A percentile compares a stretch with the other conserved stretches of the same genome.
Evolutionary conservation across 1,140 invertebrate species (phyloP).

Genomic region (Drosophila lacteicornis): DNA sequence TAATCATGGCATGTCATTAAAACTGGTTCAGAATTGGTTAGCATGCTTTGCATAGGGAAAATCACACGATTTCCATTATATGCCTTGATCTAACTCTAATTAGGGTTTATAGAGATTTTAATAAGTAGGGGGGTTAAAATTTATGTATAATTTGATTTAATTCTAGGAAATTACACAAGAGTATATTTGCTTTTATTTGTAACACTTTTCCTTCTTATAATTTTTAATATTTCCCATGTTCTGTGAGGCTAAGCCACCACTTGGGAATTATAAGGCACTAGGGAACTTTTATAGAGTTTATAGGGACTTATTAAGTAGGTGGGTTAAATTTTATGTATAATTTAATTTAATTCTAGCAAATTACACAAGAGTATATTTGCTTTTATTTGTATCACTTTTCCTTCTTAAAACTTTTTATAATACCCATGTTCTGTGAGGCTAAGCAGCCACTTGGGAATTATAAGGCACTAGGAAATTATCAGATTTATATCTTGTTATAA

Average conservation of each 20-base stretch:
- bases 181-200: background rate
- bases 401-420: background rate
- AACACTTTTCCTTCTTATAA: background rate
- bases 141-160: background rate
- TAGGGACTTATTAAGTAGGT: background rate
- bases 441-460: no score
- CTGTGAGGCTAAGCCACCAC: no score
- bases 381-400: background rate
- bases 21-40: conserved; percentile 11
- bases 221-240: background rate
- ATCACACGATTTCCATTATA: conserved; percentile 7
- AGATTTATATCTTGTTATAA: no score
- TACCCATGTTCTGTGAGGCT: background rate
- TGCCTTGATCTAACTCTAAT: background rate
- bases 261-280: no score
- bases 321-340: background rate
- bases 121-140: background rate
- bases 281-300: no score
- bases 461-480: no score
- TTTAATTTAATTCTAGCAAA: background rate
- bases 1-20: conserved; percentile 27
- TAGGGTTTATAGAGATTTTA: background rate
- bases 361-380: background rate
- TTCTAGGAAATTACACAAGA: background rate
- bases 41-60: conserved; percentile 11